Conservation (phyloP, 2,888 invertebrate species). For the Microctonus brassicae region DNA sequence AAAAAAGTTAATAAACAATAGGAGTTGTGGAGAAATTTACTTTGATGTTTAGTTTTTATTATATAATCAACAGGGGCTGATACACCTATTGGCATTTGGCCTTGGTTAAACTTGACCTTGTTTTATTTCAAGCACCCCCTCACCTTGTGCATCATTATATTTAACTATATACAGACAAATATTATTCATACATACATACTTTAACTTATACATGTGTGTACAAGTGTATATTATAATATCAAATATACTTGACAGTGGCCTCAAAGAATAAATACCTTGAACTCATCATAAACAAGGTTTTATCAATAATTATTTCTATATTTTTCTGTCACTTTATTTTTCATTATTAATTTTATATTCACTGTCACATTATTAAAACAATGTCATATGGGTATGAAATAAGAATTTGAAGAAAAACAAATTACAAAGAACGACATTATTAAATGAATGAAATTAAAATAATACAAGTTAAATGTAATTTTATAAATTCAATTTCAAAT, state of each 20-base stretch:
- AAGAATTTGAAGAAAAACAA: too few relatives aligned
- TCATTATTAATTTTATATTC: background rate
- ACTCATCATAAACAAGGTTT: slow-evolving; percentile 29
- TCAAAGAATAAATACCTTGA: slow-evolving; percentile 32
- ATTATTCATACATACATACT: slow-evolving; percentile 18
- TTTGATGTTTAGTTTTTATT: slow-evolving; percentile 52
- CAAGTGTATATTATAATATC: background rate
- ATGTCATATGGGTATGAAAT: too few relatives aligned
- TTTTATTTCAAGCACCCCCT: slow-evolving; percentile 68
- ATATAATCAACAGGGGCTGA: slow-evolving; percentile 49
- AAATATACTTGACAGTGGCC: slow-evolving; percentile 35
- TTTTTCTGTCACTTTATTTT: background rate
- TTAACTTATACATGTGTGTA: background rate
- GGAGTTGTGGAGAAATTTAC: slow-evolving; percentile 14
- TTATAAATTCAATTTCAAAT: too few relatives aligned
- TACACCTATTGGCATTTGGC: slow-evolving; percentile 61
- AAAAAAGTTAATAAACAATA: too few relatives aligned
- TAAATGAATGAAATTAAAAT: too few relatives aligned
- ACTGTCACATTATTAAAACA: background rate
- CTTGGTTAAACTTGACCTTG: slow-evolving; percentile 71
- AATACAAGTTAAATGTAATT: too few relatives aligned
- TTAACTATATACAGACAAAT: slow-evolving; percentile 42
- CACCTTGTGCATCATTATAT: slow-evolving; percentile 45
- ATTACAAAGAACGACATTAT: too few relatives aligned
- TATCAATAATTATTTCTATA: slow-evolving; percentile 26